Percentiles rank a stretch among this genome's conserved stretches.
Conservation (phyloP, 2,888 invertebrate genomes). For the Julus scandinavius region DNA sequence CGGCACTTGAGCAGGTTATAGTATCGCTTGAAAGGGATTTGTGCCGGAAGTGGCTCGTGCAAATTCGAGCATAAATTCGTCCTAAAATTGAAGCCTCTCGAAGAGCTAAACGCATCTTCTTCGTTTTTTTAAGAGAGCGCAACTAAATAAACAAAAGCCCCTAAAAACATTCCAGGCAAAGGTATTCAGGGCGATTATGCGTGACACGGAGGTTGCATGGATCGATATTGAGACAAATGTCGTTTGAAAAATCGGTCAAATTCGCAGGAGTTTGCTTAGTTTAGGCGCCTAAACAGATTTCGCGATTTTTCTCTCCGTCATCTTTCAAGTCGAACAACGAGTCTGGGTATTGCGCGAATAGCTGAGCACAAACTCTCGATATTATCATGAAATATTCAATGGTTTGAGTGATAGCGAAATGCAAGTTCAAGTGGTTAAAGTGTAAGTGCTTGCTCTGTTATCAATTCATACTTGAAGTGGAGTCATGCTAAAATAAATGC, state of each 20-base stretch:
- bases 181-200: background rate
- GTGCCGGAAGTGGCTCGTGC: background rate
- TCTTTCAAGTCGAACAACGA: no score
- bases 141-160: conserved; percentile 1
- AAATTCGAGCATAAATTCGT: background rate
- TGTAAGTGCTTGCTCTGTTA: no score
- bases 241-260: background rate
- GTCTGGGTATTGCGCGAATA: no score
- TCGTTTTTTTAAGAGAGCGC: background rate
- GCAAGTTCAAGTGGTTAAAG: no score
- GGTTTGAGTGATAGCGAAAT: no score
- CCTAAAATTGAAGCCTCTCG: background rate
- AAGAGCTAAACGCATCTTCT: background rate
- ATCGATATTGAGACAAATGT: background rate
- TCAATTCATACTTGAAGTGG: no score
- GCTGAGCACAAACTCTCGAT: no score
- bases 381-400: no score
- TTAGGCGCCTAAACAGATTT: background rate
- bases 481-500: no score
- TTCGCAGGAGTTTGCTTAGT: background rate
- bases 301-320: no score
- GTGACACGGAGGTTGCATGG: background rate
- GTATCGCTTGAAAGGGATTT: background rate
- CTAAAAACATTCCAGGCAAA: background rate
- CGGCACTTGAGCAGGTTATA: background rate